A percentile compares a stretch with the other conserved stretches of the same genome.
These are phyloP conservation scores for Anguilla japonica DNA, from an alignment of 2,113 vertebrate species.

Conservation along the genomic window DNA sequence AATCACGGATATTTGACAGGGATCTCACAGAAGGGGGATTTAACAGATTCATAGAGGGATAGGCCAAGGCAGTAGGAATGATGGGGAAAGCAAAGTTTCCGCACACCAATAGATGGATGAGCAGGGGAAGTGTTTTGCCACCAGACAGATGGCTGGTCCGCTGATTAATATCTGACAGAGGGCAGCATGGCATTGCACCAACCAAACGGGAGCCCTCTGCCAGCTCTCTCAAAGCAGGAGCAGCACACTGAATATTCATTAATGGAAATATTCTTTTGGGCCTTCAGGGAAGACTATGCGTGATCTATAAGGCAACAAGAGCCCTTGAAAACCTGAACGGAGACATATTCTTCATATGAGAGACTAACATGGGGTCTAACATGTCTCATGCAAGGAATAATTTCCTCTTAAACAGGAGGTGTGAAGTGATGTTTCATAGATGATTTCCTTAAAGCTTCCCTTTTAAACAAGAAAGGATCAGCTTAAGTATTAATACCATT, in stretches of 20 bases:
- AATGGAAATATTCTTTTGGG: slow-evolving; percentile 43
- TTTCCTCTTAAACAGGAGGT: neutral
- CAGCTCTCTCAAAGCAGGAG: slow-evolving; percentile 39
- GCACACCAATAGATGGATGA: slow-evolving; percentile 20
- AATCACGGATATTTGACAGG: neutral
- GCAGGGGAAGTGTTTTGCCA: slow-evolving; percentile 37
- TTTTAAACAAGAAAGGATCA: neutral
- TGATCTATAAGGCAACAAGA: slow-evolving; percentile 30
- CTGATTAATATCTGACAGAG: slow-evolving; percentile 52
- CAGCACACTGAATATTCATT: slow-evolving; percentile 45
- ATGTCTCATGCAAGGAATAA: too few species aligned
- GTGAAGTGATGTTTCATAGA: neutral
- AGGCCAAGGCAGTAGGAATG: neutral
- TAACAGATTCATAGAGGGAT: slow-evolving; percentile 9
- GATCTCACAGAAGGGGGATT: neutral
- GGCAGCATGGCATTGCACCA: slow-evolving; percentile 45
- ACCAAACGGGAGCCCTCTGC: slow-evolving; percentile 26
- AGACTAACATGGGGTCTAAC: too few species aligned
- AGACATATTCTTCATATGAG: slow-evolving; percentile 13
- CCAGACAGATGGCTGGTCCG: slow-evolving; percentile 62
- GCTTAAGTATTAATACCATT: neutral
- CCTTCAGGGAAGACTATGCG: slow-evolving; percentile 34
- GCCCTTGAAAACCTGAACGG: neutral
- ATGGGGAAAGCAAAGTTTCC: slow-evolving; percentile 36
- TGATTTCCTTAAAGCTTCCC: neutral